Evolutionary conservation across 2,797 vertebrate species (phyloP), one percentile per base, ranked within the genome.

Genomic region (Melanotaenia nigrans): DNA sequence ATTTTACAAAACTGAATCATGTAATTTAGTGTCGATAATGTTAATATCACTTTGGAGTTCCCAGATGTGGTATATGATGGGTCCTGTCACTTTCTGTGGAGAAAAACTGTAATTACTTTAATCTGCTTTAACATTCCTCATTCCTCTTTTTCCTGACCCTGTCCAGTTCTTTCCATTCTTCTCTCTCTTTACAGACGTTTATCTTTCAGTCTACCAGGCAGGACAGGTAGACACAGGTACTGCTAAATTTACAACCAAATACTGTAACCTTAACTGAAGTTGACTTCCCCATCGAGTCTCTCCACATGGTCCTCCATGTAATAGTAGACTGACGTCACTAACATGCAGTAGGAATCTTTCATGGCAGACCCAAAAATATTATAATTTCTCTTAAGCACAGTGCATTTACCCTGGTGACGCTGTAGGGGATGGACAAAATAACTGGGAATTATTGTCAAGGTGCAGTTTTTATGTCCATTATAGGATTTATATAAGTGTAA

Each of bases 151-250:
- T 96, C 95, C 94, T 98, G 96, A 97, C 96, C 95, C 95, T 97
- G 95, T 97, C 95, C 96, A 97, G 97, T 96, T 97, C 96, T 97
- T 97, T 97, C 95, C 96, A 93, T 97, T 98, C 96, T 98, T 98
- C 96, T 98, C 95, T 93, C 91, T 98, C 94, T 97, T 94, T 99
- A 91, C 98, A 99, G 98, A 99, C 95, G 92, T 99, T 99, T 99
- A 98, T 99, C 98, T 99, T 99, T 99, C 98, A 99, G 95, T 99
- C 97, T 96, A 97, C 98, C 97, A 99, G 98, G 94, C 98, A 98
- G 96, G 98, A 99, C 97, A 99, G 98, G 97, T 99, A 99, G 97
- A 99, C 95, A 95, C 95, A 99, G 98, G 98, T 99, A 99, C 96
- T 98, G 96, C 95, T 95, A 95, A 92, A 93, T 91, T 93, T 91